Base-by-base conservation (phyloP, 2,113 vertebrate species). In the Callospermophilus lateralis region DNA sequence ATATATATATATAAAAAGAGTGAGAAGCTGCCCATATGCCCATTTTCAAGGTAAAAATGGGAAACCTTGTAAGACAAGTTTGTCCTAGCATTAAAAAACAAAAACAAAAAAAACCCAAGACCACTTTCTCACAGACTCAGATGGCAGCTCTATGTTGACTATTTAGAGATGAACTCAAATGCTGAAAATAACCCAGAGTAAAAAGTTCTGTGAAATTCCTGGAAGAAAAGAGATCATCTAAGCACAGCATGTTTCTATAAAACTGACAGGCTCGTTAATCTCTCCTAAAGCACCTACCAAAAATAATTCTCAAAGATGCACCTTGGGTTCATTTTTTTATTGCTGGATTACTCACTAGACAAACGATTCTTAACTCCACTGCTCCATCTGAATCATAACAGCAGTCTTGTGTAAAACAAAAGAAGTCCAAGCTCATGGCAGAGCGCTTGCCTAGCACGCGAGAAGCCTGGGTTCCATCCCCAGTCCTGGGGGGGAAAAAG, bases 191-290 rank as follows among this genome's bases (percentile, higher is more conserved):
- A 93, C 83, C 87, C 55, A 4, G 34, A 95, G 84, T 79, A 39
- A 87, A 45, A 92, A 84, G 93, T 30, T 86, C 11, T 90, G n/a
- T 86, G 85, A 90, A 93, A 95, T 80, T 94, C 39, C 92, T 84
- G 65, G 85, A 96, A 93, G 61, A 76, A 70, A 97, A 70, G 58
- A 94, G 53, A 68, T 72, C 76, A 48, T 76, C 55, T 51, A 48
- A 92, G 91, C 37, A 37, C 65, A 90, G 80, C 80, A 22, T 53
- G 76, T 76, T 93, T 96, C 92, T 80, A 83, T 48, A 78, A 86
- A 61, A 45, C 73, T 78, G 95, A 96, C 79, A 96, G 90, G 88
- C 45, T 89, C 79, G 63, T 48, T 32, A 42, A 15, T 87, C 77
- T 89, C 76, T 84, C 80, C 72, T 8, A n/a, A 90, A 85, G 72